A percentile compares a stretch with the other conserved stretches of the same genome.
Evolutionary conservation across 2,888 invertebrate species (phyloP).

Genomic region (Chrysodeixis includens): DNA sequence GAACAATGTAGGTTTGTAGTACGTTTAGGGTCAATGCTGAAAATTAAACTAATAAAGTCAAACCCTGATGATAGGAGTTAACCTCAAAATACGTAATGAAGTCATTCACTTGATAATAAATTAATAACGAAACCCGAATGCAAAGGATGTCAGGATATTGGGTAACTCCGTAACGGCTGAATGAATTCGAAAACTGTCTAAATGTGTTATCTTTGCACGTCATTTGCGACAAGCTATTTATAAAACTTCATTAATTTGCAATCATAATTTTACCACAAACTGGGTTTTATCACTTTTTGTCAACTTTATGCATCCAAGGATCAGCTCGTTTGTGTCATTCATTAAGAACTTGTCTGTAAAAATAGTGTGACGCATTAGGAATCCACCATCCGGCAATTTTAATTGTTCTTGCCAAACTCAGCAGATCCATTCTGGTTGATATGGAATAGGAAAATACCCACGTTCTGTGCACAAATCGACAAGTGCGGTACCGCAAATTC

Average conservation of each 20-base stretch:
- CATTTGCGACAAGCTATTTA: not conserved
- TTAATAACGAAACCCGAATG: conserved; percentile 4
- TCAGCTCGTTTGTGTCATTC: too few species aligned
- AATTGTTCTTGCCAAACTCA: too few species aligned
- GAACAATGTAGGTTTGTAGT: not conserved
- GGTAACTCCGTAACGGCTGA: not conserved
- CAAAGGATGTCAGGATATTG: not conserved
- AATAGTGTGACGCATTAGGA: too few species aligned
- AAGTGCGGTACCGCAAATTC: conserved; percentile 8
- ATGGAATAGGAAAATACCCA: not conserved
- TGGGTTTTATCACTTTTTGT: not conserved
- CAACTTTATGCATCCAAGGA: not conserved
- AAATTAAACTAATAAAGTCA: not conserved
- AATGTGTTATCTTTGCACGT: not conserved
- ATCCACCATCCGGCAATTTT: too few species aligned
- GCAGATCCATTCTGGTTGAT: not conserved
- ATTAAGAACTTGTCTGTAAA: too few species aligned
- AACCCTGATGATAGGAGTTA: not conserved
- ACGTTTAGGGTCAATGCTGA: not conserved
- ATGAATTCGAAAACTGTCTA: not conserved
- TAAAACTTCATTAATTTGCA: not conserved
- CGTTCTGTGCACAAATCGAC: conserved; percentile 11
- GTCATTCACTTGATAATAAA: not conserved
- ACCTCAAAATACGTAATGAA: not conserved
- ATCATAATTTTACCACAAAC: not conserved